phyloP scores from a whole-genome alignment of 2,888 invertebrate species.

The Conus canariensis region DNA sequence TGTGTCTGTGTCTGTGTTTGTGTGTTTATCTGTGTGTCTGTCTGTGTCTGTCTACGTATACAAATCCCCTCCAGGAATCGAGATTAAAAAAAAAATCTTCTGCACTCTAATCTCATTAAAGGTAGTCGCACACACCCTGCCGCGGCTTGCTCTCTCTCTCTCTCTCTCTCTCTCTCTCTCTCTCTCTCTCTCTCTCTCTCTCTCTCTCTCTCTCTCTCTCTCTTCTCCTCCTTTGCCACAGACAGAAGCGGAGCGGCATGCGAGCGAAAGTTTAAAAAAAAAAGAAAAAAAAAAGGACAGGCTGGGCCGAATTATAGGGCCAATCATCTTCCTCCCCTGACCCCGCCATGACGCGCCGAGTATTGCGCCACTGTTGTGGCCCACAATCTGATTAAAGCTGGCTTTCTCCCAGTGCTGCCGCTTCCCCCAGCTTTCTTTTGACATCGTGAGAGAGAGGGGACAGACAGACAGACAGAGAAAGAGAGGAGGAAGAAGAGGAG shows the following conservation, averaged over 20 bases:
- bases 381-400: not conserved
- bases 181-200: too few relatives aligned
- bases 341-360: not conserved
- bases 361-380: not conserved
- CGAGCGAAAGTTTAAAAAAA: not conserved
- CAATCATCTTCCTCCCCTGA: not conserved
- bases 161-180: too few relatives aligned
- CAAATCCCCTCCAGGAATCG: too few relatives aligned
- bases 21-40: not conserved
- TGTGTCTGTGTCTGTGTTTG: constrained; percentile 1
- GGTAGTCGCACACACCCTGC: too few relatives aligned
- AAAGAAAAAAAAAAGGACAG: not conserved
- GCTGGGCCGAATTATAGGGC: not conserved
- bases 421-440: not conserved
- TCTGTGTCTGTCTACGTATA: constrained; percentile 4
- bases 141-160: too few relatives aligned
- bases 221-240: not conserved
- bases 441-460: not conserved
- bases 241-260: not conserved
- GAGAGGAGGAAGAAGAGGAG: not conserved
- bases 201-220: too few relatives aligned
- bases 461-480: not conserved
- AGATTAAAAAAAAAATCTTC: too few relatives aligned
- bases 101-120: too few relatives aligned
- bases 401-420: not conserved